Evolutionary conservation across 2,888 invertebrate species (phyloP), one percentile per base, ranked within the genome.

Genomic region (Tiliacea aurago): DNA sequence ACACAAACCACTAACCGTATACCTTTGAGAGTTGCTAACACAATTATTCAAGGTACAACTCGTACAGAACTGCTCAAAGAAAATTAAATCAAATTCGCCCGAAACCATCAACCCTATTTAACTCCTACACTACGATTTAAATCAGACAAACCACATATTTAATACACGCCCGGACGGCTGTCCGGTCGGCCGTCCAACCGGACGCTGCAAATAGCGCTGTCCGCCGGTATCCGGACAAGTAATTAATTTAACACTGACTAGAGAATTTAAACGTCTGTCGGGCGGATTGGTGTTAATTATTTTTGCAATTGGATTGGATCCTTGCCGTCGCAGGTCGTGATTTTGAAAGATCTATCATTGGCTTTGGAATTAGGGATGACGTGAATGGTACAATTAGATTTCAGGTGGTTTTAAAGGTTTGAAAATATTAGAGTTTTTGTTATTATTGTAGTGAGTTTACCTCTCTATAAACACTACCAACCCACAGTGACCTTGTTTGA

Each of bases 131-230:
- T 43, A 67, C 63, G 10, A 74, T 83, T 76, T 78, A 84, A 81
- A 73, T 84, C 73, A 63, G 56, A 75, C 69, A 62, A 73, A 75
- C 85, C 78, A 62, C 85, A 81, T 76, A 73, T 85, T 83, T 76
- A 84, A 78, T 78, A 73, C 62, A 11, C 33, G 28, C 53, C 59
- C 49, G 73, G 58, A 33, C 47, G 43, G 58, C 33, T 45, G 72
- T 55, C 65, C 55, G 61, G 59, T 41, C 37, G 56, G 43, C 58
- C 20, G 47, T 37, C 58, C 55, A 51, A 20, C 53, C 62, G 72
- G 81, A 64, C 20, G 62, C 69, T 51, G 66, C 69, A 80, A 84
- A 84, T 75, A 67, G 49, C 68, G 51, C 58, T 76, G 79, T 79
- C 74, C 45, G 79, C 74, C 45, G 79, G 45, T 18, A 58, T 37